Evolutionary conservation across 30 jellyfish, hydroid and myxozoan species (phyloP).

Genomic region (Cassiopea andromeda): DNA sequence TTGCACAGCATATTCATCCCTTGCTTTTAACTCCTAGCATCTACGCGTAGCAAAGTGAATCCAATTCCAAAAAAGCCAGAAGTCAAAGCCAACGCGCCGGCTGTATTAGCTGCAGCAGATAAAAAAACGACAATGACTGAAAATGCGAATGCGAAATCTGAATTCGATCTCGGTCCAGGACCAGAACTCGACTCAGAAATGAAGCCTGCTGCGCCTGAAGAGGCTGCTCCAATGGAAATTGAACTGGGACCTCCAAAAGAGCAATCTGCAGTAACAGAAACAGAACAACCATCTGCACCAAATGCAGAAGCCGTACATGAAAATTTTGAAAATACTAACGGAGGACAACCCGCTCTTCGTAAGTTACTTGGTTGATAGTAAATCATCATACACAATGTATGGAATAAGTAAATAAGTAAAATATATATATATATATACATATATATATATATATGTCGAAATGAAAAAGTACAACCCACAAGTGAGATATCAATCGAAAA

Average conservation of each 20-base stretch:
- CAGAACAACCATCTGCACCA: conserved; percentile 10
- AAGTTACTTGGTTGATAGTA: neutral
- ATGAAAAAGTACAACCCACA: too few species aligned
- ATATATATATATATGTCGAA: too few species aligned
- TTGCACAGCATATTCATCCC: neutral
- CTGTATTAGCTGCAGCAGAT: conserved; percentile 13
- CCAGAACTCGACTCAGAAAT: conserved; percentile 17
- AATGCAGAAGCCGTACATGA: conserved; percentile 3
- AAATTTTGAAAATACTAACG: neutral
- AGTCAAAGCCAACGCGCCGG: conserved; percentile 17
- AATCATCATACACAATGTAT: neutral
- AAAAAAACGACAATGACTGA: conserved; percentile 5
- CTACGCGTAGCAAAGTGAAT: conserved; percentile 60
- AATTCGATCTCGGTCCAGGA: conserved; percentile 49
- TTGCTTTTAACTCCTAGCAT: conserved; percentile 4
- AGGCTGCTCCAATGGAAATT: conserved; percentile 34
- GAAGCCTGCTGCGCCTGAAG: conserved; percentile 5
- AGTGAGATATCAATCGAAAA: too few species aligned
- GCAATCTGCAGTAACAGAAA: conserved; percentile 24
- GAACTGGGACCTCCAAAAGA: conserved; percentile 58
- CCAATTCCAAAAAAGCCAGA: conserved; percentile 50
- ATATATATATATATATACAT: too few species aligned
- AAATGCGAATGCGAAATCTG: conserved; percentile 32
- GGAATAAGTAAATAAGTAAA: too few species aligned
- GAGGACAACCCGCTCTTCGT: conserved; percentile 43